These are phyloP conservation scores for Melanophora roralis DNA, from an alignment of 2,888 invertebrate species.

Conservation along the genomic window DNA sequence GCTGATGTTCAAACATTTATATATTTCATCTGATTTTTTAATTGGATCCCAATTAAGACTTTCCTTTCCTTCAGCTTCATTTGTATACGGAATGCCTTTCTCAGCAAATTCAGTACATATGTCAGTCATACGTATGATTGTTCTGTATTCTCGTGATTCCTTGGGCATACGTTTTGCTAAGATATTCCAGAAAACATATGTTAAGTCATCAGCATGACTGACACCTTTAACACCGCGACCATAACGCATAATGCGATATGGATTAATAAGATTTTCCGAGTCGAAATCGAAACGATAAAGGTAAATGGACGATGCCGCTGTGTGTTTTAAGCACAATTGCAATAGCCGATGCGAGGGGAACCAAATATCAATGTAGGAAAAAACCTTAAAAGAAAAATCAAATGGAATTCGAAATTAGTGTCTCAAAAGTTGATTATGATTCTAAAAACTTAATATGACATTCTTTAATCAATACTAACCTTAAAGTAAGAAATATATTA, in stretches of 20 bases:
- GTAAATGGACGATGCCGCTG: constrained; percentile 71
- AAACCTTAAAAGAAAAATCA: constrained; percentile 68
- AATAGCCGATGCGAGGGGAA: constrained; percentile 70
- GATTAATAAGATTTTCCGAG: constrained; percentile 71
- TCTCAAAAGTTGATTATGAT: too few species aligned
- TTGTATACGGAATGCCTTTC: constrained; percentile 72
- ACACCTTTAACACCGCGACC: constrained; percentile 74
- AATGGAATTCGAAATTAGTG: too few species aligned
- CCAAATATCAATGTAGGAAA: constrained; percentile 68
- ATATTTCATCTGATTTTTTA: constrained; percentile 66
- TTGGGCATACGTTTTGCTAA: constrained; percentile 67
- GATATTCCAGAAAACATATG: constrained; percentile 71
- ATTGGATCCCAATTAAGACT: constrained; percentile 71
- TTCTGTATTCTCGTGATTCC: constrained; percentile 72
- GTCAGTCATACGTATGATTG: constrained; percentile 71
- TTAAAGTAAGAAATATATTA: too few species aligned
- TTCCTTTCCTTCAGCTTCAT: constrained; percentile 69
- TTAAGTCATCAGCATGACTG: constrained; percentile 74
- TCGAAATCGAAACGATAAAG: constrained; percentile 76
- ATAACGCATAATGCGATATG: constrained; percentile 70
- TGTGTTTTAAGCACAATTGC: constrained; percentile 70
- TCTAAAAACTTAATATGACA: too few species aligned
- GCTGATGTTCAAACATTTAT: constrained; percentile 74
- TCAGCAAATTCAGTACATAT: constrained; percentile 74
- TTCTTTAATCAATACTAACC: too few species aligned